Percentiles rank a stretch among this genome's conserved stretches.
These are phyloP conservation scores for Sabellastarte sp. DNA, from an alignment of 2,888 invertebrate species.

Conservation along the genomic window DNA sequence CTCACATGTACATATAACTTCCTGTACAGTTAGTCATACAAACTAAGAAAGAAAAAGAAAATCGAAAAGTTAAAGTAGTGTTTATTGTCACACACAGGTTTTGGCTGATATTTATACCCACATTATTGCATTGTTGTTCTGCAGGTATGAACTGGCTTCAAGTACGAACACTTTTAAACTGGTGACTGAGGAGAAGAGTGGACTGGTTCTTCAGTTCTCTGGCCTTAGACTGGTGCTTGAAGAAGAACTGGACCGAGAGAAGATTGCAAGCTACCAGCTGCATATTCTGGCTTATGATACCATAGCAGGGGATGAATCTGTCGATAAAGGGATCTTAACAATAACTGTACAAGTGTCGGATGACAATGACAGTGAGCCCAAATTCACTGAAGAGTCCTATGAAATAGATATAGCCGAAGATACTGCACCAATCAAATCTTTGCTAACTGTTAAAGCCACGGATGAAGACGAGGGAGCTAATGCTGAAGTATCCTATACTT, in stretches of 20 bases:
- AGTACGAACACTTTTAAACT: background rate
- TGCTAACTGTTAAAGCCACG: background rate
- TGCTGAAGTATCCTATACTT: background rate
- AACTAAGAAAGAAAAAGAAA: too few species aligned
- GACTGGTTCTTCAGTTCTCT: too few species aligned
- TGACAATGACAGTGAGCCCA: slow-evolving; percentile 1
- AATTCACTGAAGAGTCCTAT: background rate
- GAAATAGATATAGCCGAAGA: background rate
- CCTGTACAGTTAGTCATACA: too few species aligned
- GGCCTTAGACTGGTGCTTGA: background rate
- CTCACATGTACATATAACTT: too few species aligned
- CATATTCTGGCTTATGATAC: background rate
- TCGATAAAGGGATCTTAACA: background rate
- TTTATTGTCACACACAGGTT: too few species aligned
- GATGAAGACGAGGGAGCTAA: slow-evolving; percentile 2
- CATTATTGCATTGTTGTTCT: too few species aligned
- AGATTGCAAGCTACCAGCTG: background rate
- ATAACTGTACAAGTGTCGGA: background rate
- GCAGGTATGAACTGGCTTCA: background rate
- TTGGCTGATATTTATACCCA: too few species aligned
- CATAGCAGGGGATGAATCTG: background rate
- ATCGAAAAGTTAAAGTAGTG: too few species aligned
- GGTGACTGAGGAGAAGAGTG: too few species aligned
- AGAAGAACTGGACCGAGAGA: background rate
- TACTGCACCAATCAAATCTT: background rate